Evolutionary conservation across 2,888 invertebrate species (phyloP).

Genomic region (Temnothorax ravouxi): DNA sequence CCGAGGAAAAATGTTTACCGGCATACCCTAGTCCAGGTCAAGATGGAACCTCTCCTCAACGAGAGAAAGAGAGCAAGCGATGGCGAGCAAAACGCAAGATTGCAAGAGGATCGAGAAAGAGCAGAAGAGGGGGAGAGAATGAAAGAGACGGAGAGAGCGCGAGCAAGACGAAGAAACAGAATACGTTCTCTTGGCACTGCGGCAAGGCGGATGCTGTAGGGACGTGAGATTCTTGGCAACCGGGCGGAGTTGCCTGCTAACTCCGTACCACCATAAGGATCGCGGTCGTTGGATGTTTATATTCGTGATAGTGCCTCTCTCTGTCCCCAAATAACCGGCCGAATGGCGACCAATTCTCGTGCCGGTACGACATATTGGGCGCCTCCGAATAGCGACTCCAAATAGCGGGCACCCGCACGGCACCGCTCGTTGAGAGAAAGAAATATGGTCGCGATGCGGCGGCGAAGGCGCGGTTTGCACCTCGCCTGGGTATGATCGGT

Average conservation of each 20-base stretch:
- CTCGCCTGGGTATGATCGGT: conserved; percentile 37
- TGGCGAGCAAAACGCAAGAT: conserved; percentile 22
- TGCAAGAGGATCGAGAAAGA: conserved; percentile 13
- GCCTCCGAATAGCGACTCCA: conserved; percentile 72
- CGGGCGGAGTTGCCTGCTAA: conserved; percentile 73
- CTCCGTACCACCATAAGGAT: conserved; percentile 78
- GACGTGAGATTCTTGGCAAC: conserved; percentile 79
- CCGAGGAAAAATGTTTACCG: conserved; percentile 55
- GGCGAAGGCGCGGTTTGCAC: conserved; percentile 48
- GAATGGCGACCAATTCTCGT: conserved; percentile 74
- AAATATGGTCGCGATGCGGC: conserved; percentile 67
- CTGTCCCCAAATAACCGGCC: conserved; percentile 78
- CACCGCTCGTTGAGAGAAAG: conserved; percentile 69
- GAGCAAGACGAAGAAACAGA: conserved; percentile 47
- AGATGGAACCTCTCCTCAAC: conserved; percentile 55
- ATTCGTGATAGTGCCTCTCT: conserved; percentile 78
- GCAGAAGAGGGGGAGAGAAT: conserved; percentile 20
- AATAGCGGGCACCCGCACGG: conserved; percentile 39
- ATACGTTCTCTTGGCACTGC: conserved; percentile 70
- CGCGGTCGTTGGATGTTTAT: conserved; percentile 80
- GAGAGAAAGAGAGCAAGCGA: conserved; percentile 37
- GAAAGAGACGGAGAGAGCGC: conserved; percentile 11
- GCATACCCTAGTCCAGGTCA: conserved; percentile 67
- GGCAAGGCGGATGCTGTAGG: conserved; percentile 76
- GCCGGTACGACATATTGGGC: conserved; percentile 70